phyloP scores from a whole-genome alignment of 1,140 invertebrate species.

The Atopsyche davidsoni region DNA sequence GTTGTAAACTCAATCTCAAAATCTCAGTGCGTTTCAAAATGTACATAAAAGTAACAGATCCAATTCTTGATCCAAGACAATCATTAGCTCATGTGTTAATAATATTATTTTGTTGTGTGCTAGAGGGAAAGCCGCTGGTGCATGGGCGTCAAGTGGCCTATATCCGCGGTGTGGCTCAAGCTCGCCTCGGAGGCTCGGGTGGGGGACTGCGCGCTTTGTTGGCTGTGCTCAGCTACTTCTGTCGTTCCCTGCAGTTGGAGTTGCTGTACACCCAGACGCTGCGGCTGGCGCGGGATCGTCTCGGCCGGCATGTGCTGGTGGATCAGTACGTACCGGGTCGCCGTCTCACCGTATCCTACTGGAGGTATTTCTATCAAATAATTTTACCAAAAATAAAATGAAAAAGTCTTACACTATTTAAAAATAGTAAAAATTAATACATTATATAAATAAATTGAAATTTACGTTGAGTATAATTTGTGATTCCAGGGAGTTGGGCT shows the following conservation, averaged over 20 bases:
- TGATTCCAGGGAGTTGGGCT: conserved; percentile 63
- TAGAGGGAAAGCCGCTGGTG: conserved; percentile 90
- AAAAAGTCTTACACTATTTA: no score
- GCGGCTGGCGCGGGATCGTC: conserved; percentile 76
- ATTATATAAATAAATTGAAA: conserved; percentile 1
- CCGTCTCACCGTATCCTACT: conserved; percentile 87
- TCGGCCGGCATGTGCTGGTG: conserved; percentile 86
- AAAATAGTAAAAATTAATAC: neutral
- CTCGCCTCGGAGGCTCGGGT: conserved; percentile 78
- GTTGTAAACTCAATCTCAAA: no score
- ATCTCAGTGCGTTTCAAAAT: no score
- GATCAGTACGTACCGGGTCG: conserved; percentile 89
- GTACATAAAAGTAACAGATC: no score
- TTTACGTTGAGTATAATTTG: no score
- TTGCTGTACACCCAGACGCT: conserved; percentile 91
- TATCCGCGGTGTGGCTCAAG: conserved; percentile 86
- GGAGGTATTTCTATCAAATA: conserved; percentile 62
- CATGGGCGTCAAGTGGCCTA: conserved; percentile 89
- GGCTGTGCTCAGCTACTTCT: conserved; percentile 89
- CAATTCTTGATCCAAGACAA: no score
- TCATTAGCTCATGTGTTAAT: no score
- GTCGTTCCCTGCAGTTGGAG: conserved; percentile 91
- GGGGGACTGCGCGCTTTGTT: conserved; percentile 71
- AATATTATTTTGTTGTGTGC: conserved; percentile 26
- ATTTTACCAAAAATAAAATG: no score